A percentile compares a stretch with the other conserved stretches of the same genome.
These are phyloP conservation scores for Strigamia transsilvanica DNA, from an alignment of 2,888 invertebrate species.

Conservation along the genomic window DNA sequence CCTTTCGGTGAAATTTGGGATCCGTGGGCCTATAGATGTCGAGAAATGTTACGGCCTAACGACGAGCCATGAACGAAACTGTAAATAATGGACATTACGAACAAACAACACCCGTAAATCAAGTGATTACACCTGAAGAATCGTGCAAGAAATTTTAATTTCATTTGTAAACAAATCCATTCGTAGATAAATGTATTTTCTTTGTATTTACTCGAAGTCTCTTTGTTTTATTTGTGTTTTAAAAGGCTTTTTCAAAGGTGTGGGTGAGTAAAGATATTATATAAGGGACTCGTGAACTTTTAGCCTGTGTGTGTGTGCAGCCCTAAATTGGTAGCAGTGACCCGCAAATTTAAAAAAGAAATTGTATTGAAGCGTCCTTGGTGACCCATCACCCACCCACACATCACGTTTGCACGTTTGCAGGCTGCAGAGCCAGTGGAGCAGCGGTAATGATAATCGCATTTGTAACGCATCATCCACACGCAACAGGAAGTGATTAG, in stretches of 20 bases:
- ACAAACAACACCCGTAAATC: neutral
- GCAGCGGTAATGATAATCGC: neutral
- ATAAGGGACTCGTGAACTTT: conserved; percentile 1
- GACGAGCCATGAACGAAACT: neutral
- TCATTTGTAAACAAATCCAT: neutral
- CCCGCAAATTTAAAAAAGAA: neutral
- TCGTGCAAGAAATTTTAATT: neutral
- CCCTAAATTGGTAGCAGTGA: conserved; percentile 26
- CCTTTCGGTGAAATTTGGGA: conserved; percentile 52
- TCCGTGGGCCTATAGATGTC: conserved; percentile 52
- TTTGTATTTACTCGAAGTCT: no score
- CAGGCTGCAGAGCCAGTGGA: neutral
- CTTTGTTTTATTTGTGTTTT: neutral
- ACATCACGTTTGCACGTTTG: conserved; percentile 4
- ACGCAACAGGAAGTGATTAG: conserved; percentile 17
- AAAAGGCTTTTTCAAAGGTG: neutral
- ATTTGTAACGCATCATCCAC: neutral
- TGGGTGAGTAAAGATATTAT: neutral
- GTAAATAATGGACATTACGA: neutral
- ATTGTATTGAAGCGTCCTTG: conserved; percentile 6
- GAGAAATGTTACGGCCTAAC: conserved; percentile 43
- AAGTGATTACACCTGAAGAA: neutral
- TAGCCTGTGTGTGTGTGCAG: conserved; percentile 30
- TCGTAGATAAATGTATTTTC: no score
- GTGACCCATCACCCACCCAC: conserved; percentile 5